Conservation (phyloP, 1,140 invertebrate genomes). For the Philopotamus ludificatus region DNA sequence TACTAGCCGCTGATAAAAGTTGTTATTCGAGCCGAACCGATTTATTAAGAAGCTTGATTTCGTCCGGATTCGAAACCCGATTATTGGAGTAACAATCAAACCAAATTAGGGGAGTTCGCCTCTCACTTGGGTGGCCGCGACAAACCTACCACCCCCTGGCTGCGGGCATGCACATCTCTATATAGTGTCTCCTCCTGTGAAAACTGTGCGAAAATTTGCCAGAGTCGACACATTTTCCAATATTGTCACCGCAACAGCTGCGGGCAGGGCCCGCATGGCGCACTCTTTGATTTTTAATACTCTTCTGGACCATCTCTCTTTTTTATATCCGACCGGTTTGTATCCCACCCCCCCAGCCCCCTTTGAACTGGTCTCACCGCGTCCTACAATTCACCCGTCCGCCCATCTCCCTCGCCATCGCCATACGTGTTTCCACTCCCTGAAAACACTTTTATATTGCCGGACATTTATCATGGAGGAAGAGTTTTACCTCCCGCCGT, state of each 20-base stretch:
- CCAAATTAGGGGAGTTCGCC: too few relatives aligned
- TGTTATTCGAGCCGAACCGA: too few relatives aligned
- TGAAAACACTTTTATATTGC: slow-evolving; percentile 25
- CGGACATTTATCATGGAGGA: slow-evolving; percentile 21
- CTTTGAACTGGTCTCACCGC: too few relatives aligned
- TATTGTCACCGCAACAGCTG: slow-evolving; percentile 30
- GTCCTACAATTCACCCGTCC: too few relatives aligned
- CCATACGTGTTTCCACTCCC: too few relatives aligned
- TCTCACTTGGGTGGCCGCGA: too few relatives aligned
- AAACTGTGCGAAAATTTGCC: slow-evolving; percentile 26
- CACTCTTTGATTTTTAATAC: slow-evolving; percentile 34
- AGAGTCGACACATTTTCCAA: slow-evolving; percentile 33
- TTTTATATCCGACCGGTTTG: slow-evolving; percentile 5
- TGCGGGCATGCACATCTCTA: slow-evolving; percentile 25
- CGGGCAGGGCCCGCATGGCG: not conserved
- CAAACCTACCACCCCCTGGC: not conserved
- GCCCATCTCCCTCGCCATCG: too few relatives aligned
- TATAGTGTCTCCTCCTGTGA: not conserved
- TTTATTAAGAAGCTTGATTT: too few relatives aligned
- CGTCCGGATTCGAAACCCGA: too few relatives aligned
- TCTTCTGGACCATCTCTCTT: slow-evolving; percentile 15
- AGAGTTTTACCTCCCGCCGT: not conserved
- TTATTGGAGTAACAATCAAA: too few relatives aligned
- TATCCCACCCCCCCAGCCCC: not conserved
- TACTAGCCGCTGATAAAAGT: too few relatives aligned